Base-by-base conservation (phyloP, 1,140 invertebrate species). In the Papilio glaucus region DNA sequence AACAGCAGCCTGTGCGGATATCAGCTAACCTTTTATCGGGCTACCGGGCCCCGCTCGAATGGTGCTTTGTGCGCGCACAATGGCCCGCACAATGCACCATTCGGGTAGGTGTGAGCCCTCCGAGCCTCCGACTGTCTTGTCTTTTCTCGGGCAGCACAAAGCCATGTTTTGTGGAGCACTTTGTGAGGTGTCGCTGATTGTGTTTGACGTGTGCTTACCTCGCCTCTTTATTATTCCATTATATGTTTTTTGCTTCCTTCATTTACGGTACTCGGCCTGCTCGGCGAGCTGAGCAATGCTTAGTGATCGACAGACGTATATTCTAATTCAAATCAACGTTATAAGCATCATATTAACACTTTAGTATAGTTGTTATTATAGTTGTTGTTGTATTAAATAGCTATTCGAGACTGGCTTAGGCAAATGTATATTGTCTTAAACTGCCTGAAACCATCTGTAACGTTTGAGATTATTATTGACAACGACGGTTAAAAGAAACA, bases 41-140 rank as follows among this genome's bases (percentile, higher is more conserved):
- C 72, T 76, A 76, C 68, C 73, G 74, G 67, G 79, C 76, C 74
- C 67, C 65, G 61, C 42, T 69, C 71, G 72, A 74, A 78, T 63
- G 38, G 33, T 21, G 26, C 79, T 79, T 80, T 83, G 72, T 83
- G 37, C 76, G 37, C 33, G 26, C 49, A 71, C 76, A 77, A 70
- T 77, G n/a, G 24, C 4, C 13, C 21, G 57, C 37, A 80, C 74
- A 80, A 80, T 73, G 71, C 53, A 21, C 53, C 45, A 72, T 78
- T 78, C 73, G 75, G 74, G 45, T 71, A 84, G 82, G 82, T 84
- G 82, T 84, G 78, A 80, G 79, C 68, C 74, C 63, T 38, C 68
- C 72, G 71, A 67, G 72, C 70, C 49, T 57, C 49, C 49, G 49
- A 57, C 70, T 67, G 18, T 41, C 67, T 29, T 76, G 68, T 74